Evolutionary conservation across 2,888 invertebrate genomes (phyloP).

Genomic region (Polydesmus complanatus): DNA sequence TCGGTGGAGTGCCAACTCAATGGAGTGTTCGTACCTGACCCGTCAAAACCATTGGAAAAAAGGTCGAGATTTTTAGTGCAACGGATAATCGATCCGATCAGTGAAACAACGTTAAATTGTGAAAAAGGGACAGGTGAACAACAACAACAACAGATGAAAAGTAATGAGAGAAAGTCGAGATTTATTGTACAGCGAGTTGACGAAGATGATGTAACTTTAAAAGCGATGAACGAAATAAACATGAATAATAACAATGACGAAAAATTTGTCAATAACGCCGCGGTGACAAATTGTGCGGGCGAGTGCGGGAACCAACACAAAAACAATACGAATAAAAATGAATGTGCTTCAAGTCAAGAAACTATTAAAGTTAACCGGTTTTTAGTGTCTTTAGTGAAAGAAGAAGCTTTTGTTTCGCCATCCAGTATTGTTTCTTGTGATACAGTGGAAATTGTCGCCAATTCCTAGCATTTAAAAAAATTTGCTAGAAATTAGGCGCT

Average conservation of each 20-base stretch:
- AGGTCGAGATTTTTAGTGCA: conserved; percentile 6
- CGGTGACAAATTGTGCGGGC: too few relatives aligned
- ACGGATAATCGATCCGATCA: background rate
- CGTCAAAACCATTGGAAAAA: background rate
- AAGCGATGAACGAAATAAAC: background rate
- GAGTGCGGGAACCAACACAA: background rate
- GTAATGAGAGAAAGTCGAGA: background rate
- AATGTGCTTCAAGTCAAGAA: too few relatives aligned
- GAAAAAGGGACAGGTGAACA: background rate
- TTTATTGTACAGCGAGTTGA: conserved; percentile 7
- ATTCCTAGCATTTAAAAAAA: background rate
- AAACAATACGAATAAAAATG: too few relatives aligned
- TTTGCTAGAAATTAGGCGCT: too few relatives aligned
- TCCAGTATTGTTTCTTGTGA: background rate
- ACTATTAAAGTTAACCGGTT: background rate
- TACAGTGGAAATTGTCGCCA: background rate
- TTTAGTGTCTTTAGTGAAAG: background rate
- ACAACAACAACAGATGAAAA: background rate
- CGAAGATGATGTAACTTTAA: background rate
- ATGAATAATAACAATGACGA: conserved; percentile 4
- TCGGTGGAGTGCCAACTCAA: background rate
- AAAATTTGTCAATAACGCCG: background rate
- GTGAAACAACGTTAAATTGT: background rate
- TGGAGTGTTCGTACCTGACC: background rate
- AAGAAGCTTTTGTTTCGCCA: background rate